Base-by-base conservation (phyloP, 2,797 vertebrate species). In the Potorous gilbertii region DNA sequence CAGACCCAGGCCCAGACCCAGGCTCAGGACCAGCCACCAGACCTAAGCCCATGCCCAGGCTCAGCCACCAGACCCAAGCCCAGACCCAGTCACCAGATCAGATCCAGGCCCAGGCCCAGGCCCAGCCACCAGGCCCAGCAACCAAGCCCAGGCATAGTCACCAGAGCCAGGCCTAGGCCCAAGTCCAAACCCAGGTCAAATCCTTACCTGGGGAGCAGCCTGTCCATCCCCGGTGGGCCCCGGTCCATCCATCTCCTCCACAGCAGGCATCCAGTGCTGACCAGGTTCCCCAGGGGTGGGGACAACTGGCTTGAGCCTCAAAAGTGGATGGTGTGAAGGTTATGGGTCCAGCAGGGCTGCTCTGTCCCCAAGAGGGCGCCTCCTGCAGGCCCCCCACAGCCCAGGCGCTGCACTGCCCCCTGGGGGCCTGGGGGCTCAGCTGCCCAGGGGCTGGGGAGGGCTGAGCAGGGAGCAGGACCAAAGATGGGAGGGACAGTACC, bases 101-200 rank as follows among this genome's bases (percentile, higher is more conserved):
- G 55, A 0, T 4, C 4, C 55, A 56, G 10, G 9, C 2, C 52
- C 29, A 31, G 59, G 31, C 27, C 3, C 55, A 56, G 55, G n/a
- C n/a, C n/a, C n/a, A n/a, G n/a, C n/a, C n/a, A n/a, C n/a, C n/a
- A n/a, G n/a, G n/a, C 24, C 21, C 6, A 27, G 56, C 6, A 52
- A 52, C 52, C 52, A 52, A 52, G 24, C 24, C 5, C 56, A 56
- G 11, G 29, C 3, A 11, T 31, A 34, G 31, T 29, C 29, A 52
- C 62, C 34, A 16, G 34, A 55, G 54, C 13, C 54, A 55, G 54
- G 13, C 13, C 54, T 13, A 55, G 54, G 11, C 13, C 55, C 55
- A 56, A 18, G 34, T 0, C 12, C 62, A n/a, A 14, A 4, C 34
- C 18, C 40, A 11, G 74, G 74, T 2, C 0, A 0, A 46, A 31